These are phyloP conservation scores for Melanogrammus aeglefinus DNA, from an alignment of 2,797 vertebrate species.

Conservation along the genomic window DNA sequence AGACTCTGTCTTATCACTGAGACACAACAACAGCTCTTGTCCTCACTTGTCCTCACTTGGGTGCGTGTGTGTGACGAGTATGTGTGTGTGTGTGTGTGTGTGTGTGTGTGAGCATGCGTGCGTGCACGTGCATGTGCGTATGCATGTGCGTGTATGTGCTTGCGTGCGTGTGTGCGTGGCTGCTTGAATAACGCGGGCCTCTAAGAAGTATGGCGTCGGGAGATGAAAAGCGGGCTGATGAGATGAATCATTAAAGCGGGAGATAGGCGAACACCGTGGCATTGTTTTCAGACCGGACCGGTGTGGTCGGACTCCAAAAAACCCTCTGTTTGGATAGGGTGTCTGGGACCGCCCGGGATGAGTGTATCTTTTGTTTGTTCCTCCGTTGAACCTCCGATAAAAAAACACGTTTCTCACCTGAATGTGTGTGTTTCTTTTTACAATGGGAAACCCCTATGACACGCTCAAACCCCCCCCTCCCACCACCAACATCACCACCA, in stretches of 20 bases:
- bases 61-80: constrained; percentile 23
- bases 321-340: constrained; percentile 65
- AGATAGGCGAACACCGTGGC: constrained; percentile 53
- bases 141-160: no score
- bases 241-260: constrained; percentile 78
- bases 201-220: constrained; percentile 42
- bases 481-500: neutral
- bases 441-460: constrained; percentile 46
- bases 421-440: constrained; percentile 50
- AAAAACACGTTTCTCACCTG: constrained; percentile 70
- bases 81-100: constrained; percentile 8
- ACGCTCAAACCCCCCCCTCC: constrained; percentile 19
- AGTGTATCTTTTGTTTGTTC: constrained; percentile 66
- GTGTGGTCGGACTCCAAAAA: constrained; percentile 56
- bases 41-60: constrained; percentile 46
- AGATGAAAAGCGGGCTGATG: constrained; percentile 75
- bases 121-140: no score
- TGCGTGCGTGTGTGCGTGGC: no score
- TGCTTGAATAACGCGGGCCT: no score
- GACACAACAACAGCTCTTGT: constrained; percentile 75
- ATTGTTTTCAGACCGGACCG: constrained; percentile 64
- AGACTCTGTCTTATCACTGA: constrained; percentile 21
- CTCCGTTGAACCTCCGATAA: neutral
- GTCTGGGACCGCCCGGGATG: constrained; percentile 76
- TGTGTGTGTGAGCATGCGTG: no score